Base-by-base conservation (phyloP, 2,888 invertebrate genomes). In the Hyposoter didymator region DNA sequence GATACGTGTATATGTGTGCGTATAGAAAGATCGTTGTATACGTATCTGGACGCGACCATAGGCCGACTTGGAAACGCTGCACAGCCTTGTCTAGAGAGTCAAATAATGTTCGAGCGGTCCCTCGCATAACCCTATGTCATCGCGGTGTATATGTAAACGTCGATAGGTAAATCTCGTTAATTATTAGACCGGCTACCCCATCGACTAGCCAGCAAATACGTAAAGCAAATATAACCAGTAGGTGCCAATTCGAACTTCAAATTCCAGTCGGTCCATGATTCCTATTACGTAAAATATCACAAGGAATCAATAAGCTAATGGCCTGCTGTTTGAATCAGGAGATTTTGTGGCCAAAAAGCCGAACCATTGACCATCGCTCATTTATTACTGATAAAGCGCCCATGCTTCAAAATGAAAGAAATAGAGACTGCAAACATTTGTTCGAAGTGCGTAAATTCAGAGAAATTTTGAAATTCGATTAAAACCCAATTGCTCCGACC, bases 111-210 rank as follows among this genome's bases (percentile, higher is more conserved):
- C 32, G 55, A 74, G 28, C 52, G 32, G 28, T 81, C 67, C 45
- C 59, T 43, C 45, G 64, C 73, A 64, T 62, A 66, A 35, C 64
- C 73, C 67, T 74, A 19, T 35, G 69, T 62, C 45, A 70, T 28
- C 39, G 43, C 39, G 43, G 14, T 49, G 32, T 43, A 14, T 45
- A 47, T 62, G 49, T 59, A 28, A 19, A 55, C 70, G 72, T 73
- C 67, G 39, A 78, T 83, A 52, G 55, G 66, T 39, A 82, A 82
- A 78, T 85, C 82, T 78, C 74, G 82, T 78, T 75, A 85, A 82
- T 85, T 74, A 82, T 75, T 72, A 62, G 67, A n/a, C 67, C 78
- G 67, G n/a, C 45, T 49, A 73, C 64, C 79, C 69, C 62, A 72
- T 67, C 66, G 32, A 67, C 69, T 59, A 32, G 75, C 69, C 17